Conservation (phyloP, 53 echinoderm and acorn worm species). For the Henricia sp. region DNA sequence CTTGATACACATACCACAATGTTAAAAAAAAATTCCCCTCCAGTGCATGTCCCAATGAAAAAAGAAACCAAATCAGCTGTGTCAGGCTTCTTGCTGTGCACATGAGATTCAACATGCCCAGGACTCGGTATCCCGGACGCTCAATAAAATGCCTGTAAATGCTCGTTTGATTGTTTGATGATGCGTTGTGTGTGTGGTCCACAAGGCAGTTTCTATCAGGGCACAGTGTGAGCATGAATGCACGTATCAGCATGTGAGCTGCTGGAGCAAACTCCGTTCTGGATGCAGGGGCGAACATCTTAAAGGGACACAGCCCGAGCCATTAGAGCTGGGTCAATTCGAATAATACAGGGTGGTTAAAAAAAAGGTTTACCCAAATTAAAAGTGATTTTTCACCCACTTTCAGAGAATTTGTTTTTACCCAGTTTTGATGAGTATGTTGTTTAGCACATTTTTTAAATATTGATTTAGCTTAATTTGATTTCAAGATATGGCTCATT, state of each 20-base stretch:
- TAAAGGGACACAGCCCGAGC: not conserved
- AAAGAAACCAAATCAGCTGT: too few species aligned
- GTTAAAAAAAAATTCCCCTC: not conserved
- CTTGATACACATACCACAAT: not conserved
- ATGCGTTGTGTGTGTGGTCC: conserved; percentile 52
- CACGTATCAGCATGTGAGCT: conserved; percentile 26
- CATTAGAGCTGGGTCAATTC: too few species aligned
- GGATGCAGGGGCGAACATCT: not conserved
- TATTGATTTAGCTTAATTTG: too few species aligned
- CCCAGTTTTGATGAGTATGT: too few species aligned
- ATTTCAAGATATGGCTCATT: too few species aligned
- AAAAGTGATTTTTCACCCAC: too few species aligned
- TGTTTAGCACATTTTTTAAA: too few species aligned
- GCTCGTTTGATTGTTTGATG: conserved; percentile 52
- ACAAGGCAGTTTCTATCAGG: not conserved
- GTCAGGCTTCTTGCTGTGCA: not conserved
- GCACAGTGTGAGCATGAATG: conserved; percentile 24
- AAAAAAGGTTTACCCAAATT: too few species aligned
- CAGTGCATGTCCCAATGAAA: too few species aligned
- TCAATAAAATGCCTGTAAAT: conserved; percentile 51
- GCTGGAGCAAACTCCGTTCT: not conserved
- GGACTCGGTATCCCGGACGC: conserved; percentile 20
- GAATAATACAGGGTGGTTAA: too few species aligned
- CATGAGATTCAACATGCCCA: not conserved
- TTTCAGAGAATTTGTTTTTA: too few species aligned